A percentile compares a stretch with the other conserved stretches of the same genome.
These are phyloP conservation scores for Epsilonema sp. DNA, from an alignment of 2,888 invertebrate genomes.

Conservation along the genomic window DNA sequence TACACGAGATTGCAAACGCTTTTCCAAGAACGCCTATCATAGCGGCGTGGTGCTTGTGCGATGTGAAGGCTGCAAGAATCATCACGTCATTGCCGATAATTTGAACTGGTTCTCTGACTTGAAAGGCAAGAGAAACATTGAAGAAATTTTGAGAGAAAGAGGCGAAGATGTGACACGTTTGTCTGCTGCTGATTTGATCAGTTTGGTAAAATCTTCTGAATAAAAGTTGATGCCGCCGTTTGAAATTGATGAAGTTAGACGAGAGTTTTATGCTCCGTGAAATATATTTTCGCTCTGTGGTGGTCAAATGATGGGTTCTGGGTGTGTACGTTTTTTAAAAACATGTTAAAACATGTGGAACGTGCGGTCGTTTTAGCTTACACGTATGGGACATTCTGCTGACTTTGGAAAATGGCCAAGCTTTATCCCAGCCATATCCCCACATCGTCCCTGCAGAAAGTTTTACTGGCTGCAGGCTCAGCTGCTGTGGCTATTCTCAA, in stretches of 20 bases:
- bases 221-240: neutral
- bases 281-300: no score
- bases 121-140: constrained; percentile 49
- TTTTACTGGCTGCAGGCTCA: constrained; percentile 61
- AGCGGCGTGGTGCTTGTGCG: constrained; percentile 76
- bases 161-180: constrained; percentile 51
- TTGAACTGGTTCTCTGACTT: constrained; percentile 75
- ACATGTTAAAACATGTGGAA: no score
- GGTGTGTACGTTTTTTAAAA: no score
- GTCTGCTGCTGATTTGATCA: neutral
- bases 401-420: no score
- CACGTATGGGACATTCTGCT: no score
- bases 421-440: constrained; percentile 31
- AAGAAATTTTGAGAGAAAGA: constrained; percentile 63
- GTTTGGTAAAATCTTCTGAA: neutral
- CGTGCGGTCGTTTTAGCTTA: no score
- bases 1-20: no score
- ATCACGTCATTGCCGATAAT: constrained; percentile 88
- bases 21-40: constrained; percentile 62
- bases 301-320: no score
- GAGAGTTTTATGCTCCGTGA: no score
- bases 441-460: constrained; percentile 46
- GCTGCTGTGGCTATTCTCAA: constrained; percentile 57
- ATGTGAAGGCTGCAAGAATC: constrained; percentile 64
- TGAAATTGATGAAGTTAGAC: neutral